Evolutionary conservation across 2,113 vertebrate genomes (phyloP).

Genomic region (Leptobrachium ailaonicum): DNA sequence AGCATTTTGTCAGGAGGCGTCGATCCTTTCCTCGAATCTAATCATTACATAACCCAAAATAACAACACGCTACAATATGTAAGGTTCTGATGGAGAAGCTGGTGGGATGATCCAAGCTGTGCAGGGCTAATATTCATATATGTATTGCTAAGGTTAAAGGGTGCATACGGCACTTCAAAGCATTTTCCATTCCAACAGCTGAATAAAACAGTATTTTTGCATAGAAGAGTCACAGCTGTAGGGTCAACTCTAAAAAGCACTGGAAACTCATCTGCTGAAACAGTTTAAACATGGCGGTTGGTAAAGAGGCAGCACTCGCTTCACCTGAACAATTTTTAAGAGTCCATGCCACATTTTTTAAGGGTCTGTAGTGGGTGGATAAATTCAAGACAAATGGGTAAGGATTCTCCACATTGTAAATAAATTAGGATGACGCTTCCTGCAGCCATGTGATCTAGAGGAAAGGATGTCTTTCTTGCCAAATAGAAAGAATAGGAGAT

Average conservation of each 20-base stretch:
- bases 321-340: no score
- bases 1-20: background rate
- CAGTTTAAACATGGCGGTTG: background rate
- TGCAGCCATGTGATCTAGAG: background rate
- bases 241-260: constrained; percentile 21
- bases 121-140: no score
- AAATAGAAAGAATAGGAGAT: no score
- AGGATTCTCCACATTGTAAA: background rate
- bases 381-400: background rate
- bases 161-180: background rate
- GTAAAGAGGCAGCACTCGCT: background rate
- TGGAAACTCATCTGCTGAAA: background rate
- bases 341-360: background rate
- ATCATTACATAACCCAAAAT: no score
- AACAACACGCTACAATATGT: no score
- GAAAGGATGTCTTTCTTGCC: no score
- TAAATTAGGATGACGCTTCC: background rate
- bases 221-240: constrained; percentile 45
- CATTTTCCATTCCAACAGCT: constrained; percentile 5
- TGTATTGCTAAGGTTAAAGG: constrained; percentile 38
- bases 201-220: constrained; percentile 26
- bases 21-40: background rate
- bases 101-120: background rate
- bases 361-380: background rate
- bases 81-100: background rate